Base-by-base conservation (phyloP, 2,113 vertebrate genomes). In the Dunckerocampus dactyliophorus region DNA sequence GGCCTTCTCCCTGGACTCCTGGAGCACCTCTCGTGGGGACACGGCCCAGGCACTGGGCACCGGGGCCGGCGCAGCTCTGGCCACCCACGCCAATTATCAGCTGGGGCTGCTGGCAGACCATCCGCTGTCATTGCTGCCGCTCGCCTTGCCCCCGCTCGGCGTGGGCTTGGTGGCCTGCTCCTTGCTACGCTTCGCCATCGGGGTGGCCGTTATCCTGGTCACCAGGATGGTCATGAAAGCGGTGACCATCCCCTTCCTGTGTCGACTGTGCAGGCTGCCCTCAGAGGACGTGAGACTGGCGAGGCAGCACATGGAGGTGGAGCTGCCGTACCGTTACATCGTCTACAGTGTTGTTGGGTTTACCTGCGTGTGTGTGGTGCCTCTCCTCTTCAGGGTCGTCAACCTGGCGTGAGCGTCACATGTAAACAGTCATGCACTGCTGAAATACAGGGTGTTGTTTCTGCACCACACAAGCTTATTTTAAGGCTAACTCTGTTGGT, bases 11-110 rank as follows among this genome's bases (percentile, higher is more conserved):
- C 88, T 99, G 31, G 97, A 99, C 74, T 94, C 95, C 0, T 99
- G 97, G 96, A 99, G 96, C 89, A 99, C 95, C 0, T 99, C 96
- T 0, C 90, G 97, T 4, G 96, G 94, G 0, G 97, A 99, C 81
- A 99, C 97, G 0, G 95, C 96, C 34, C 92, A 99, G 83, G 96
- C 94, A 14, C 84, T 99, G 57, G 96, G 94, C 75, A 95, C 95
- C 0, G 96, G 93, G 4, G 93, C 88, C 0, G 96, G 96, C 0
- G 91, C 92, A 6, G 96, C 96, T 0, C 85, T 95, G 64, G 97
- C 89, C 22, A 92, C 92, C 51, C 89, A 94, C 0, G 67, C 92
- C 46, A 92, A 89, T 83, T 80, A 94, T 69, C 69, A 85, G 1
- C 47, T 95, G 82, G 93, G 91, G 7, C 75, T 98, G 45, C 62